Base-by-base conservation (phyloP, 2,888 invertebrate genomes). In the Caenorhabditis sp. region DNA sequence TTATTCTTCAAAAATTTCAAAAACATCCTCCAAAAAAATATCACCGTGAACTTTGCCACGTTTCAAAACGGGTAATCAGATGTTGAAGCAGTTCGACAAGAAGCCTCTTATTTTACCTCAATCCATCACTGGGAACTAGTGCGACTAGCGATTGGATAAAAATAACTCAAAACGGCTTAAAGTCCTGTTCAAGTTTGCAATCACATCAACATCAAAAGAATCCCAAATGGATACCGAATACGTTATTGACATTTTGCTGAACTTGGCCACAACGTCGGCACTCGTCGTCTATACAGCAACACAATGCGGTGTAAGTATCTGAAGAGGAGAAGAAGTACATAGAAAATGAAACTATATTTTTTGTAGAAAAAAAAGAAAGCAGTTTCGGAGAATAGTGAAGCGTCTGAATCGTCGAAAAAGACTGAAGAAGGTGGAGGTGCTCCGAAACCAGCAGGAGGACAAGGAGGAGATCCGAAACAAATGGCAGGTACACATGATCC, bases 191-290 rank as follows among this genome's bases (percentile, higher is more conserved):
- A 43, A 43, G 43, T 17, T 43, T 43, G 43, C 43, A 43, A 43
- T 43, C 43, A 43, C 12, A 43, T 17, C 43, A 43, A 43, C 31
- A 31, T 31, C 31, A 31, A 31, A 31, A 31, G 31, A 31, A 31
- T 31, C 38, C 52, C 25, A 25, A 31, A 69, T 69, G 69, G 69
- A 69, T 60, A 64, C 64, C 56, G 59, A 69, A 64, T 64, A 69
- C 63, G 63, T 69, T 60, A 61, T 69, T 52, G 64, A 61, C 54
- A 69, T 64, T 54, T 64, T 58, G 23, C 59, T 69, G 52, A 69
- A 61, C 50, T 52, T 69, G 64, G 64, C 64, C 7, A 59, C 64
- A 49, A 36, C 57, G 7, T 38, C 64, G 10, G 36, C 38, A 4
- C 59, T 56, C 8, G 31, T 52, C 27, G 43, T 14, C 12, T 43